Evolutionary conservation across 2,797 vertebrate species (phyloP), one percentile per base, ranked within the genome.

Genomic region (Acanthurus leucopareius): DNA sequence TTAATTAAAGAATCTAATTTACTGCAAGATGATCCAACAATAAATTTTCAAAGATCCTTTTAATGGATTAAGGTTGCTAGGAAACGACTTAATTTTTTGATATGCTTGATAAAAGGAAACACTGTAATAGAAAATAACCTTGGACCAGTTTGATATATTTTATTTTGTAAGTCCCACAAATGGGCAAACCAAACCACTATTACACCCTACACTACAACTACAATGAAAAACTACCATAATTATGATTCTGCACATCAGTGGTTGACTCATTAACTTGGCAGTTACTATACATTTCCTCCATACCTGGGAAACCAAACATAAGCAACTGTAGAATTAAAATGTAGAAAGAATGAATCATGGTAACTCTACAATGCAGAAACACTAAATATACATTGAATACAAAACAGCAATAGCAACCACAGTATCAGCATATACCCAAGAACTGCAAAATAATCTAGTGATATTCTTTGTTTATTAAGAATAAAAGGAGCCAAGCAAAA

Each of bases 81-180:
- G 74, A 47, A 77, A 73, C 74, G 67, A 48, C 20, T 65, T 65
- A 0, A 65, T 49, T 69, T 82, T 52, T 47, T 73, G 42, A 49
- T 14, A 56, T 58, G 51, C 57, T 68, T 44, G n/a, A 68, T 67
- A 54, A 42, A 66, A 47, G 20, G 22, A 42, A 72, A 69, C 48
- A 54, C 3, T 47, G 38, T 15, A 15, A 57, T 35, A 38, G 45
- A 38, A 76, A 47, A 47, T 42, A 63, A 63, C 17, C 25, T 22
- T 25, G 20, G 40, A 60, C 22, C 15, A 7, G 42, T 63, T 61
- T 53, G 38, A 58, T 38, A 22, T 14, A 11, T 14, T 44, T 1
- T n/a, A 44, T 65, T 51, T 69, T 22, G 17, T 44, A 53, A 60
- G 48, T 8, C 66, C 56, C 17, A 20, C 47, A 28, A 32, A 63